Evolutionary conservation across 1,140 invertebrate genomes (phyloP).

Genomic region (Zaprionus kolodkinae): DNA sequence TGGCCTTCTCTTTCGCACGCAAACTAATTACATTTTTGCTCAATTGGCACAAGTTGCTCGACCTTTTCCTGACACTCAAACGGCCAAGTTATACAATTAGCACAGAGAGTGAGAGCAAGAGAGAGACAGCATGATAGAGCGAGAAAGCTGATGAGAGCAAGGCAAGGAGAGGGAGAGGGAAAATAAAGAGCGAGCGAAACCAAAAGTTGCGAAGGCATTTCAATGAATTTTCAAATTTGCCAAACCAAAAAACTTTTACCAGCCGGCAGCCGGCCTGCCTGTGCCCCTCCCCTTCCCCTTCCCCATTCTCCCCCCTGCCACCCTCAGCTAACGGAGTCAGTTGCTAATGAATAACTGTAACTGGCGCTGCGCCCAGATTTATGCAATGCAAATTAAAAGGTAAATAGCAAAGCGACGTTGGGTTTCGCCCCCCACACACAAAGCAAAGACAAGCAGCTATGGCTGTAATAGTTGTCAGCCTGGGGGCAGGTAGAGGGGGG

Average conservation of each 20-base stretch:
- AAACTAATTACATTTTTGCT: conserved; percentile 76
- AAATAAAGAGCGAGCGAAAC: conserved; percentile 35
- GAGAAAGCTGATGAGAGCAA: background rate
- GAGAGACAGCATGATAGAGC: background rate
- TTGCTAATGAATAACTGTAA: conserved; percentile 79
- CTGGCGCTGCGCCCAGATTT: conserved; percentile 70
- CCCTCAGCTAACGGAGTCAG: conserved; percentile 8
- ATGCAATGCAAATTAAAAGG: conserved; percentile 78
- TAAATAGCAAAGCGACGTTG: conserved; percentile 59
- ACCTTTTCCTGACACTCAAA: conserved; percentile 60
- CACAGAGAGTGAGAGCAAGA: conserved; percentile 22
- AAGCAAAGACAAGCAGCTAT: background rate
- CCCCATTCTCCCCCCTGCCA: conserved; percentile 7
- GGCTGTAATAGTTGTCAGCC: conserved; percentile 43
- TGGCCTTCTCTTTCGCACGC: conserved; percentile 23
- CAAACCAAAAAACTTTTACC: conserved; percentile 51
- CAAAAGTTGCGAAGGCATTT: conserved; percentile 75
- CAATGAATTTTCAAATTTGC: conserved; percentile 75
- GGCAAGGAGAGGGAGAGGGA: background rate
- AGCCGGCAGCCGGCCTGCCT: background rate
- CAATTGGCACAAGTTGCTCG: conserved; percentile 58
- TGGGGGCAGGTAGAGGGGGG: too few species aligned
- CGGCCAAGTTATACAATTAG: conserved; percentile 75
- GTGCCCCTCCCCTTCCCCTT: background rate
- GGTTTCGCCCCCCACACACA: background rate